A percentile compares a stretch with the other conserved stretches of the same genome.
Conservation (phyloP, 2,113 vertebrate species). For the Epinephelus lanceolatus region DNA sequence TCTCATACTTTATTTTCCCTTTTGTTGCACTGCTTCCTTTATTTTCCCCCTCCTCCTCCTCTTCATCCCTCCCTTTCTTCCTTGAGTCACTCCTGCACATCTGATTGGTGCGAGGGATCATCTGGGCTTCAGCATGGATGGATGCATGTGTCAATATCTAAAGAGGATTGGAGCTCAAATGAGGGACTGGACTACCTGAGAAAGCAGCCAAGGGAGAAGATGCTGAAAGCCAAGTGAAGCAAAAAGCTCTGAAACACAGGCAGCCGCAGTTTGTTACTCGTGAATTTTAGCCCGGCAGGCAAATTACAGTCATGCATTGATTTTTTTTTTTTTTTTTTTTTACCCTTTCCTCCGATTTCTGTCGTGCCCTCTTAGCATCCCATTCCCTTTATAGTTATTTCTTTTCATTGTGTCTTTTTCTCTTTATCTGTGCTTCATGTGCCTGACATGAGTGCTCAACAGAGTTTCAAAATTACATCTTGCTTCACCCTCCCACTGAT, state of each 20-base stretch:
- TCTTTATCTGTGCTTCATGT: conserved; percentile 16
- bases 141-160: conserved; percentile 74
- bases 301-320: conserved; percentile 62
- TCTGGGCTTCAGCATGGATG: conserved; percentile 66
- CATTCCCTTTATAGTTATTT: conserved; percentile 31
- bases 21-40: conserved; percentile 26
- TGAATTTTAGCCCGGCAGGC: conserved; percentile 54
- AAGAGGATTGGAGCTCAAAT: conserved; percentile 69
- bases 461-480: conserved; percentile 16
- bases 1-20: conserved; percentile 49
- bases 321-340: conserved; percentile 23
- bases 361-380: conserved; percentile 14
- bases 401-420: neutral
- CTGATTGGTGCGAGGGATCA: conserved; percentile 68
- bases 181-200: conserved; percentile 61
- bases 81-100: conserved; percentile 18
- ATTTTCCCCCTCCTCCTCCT: neutral
- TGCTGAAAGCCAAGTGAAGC: conserved; percentile 54
- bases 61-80: neutral
- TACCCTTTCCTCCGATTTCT: conserved; percentile 16
- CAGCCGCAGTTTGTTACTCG: conserved; percentile 55
- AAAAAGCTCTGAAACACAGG: conserved; percentile 43
- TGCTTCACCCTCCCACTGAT: conserved; percentile 9
- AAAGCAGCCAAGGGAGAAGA: conserved; percentile 56
- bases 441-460: neutral